Evolutionary conservation across 2,113 vertebrate genomes (phyloP).

Genomic region (Thoracochromis brauschi): DNA sequence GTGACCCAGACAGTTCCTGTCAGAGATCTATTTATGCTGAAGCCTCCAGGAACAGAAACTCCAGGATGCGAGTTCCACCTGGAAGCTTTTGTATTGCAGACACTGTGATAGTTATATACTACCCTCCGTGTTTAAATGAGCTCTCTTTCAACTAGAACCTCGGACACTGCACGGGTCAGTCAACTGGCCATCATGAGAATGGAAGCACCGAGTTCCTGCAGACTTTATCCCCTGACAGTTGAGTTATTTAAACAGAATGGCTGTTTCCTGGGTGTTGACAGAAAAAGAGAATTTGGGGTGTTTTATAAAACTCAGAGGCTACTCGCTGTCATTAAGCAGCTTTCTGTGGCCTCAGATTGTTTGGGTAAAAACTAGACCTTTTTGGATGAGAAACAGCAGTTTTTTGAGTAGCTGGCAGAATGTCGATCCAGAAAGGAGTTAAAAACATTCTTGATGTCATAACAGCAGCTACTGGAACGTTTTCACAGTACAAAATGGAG

Average conservation of each 20-base stretch:
- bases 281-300: neutral
- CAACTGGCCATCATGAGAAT: neutral
- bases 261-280: neutral
- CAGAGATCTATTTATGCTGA: neutral
- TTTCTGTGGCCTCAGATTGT: neutral
- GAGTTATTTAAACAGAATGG: neutral
- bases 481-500: neutral
- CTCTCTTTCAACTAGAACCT: neutral
- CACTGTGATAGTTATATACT: neutral
- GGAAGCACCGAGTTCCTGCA: neutral
- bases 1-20: neutral
- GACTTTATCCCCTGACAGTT: neutral
- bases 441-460: neutral
- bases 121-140: neutral
- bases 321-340: neutral
- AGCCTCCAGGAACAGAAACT: neutral
- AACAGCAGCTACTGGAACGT: neutral
- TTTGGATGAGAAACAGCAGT: neutral
- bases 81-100: neutral
- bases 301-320: neutral
- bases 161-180: neutral
- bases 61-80: neutral
- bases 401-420: neutral
- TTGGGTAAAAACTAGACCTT: neutral
- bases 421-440: neutral